Evolutionary conservation across 2,888 invertebrate genomes (phyloP), one percentile per base, ranked within the genome.

Genomic region (Andrena minutula): DNA sequence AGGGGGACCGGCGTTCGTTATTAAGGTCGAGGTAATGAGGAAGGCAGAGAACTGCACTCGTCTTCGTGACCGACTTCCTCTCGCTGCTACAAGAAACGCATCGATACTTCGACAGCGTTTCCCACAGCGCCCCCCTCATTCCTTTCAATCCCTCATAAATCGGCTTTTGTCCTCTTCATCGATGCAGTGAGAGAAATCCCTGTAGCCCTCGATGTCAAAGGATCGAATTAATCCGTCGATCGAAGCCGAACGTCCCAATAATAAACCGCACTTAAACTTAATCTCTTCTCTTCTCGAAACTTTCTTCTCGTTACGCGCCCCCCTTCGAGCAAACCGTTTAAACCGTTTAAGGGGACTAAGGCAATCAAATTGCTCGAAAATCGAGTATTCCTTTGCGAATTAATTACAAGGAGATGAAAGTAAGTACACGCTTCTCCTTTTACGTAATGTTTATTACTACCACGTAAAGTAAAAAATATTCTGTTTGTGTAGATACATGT

Each of bases 21-120:
- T 85, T 86, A 87, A 87, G 82, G 81, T 86, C 86, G 73, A 32
- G 23, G 68, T 75, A 84, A 84, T 69, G 58, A 84, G 78, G 71
- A 84, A 75, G 70, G n/a, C 53, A 58, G 56, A 63, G 32, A 35
- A 32, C 32, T 47, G n/a, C 70, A 32, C 53, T 61, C 63, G 51
- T 83, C 75, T 74, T 76, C 71, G 8, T 56, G 73, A 58, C 69
- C 61, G 41, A 75, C 77, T 86, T 86, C 53, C n/a, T 73, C 61
- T 72, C 70, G 10, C 58, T 58, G 7, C 8, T 10, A 58, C 23
- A 12, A 23, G 23, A 56, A 56, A 7, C 56, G 56, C 68, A 6
- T 60, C 10, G n/a, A 51, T 68, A 41, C 51, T 47, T 23, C 32
- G 12, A 12, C 26, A 1, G n/a, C 30, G 56, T 56, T 20, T 26